A percentile compares a stretch with the other conserved stretches of the same genome.
Conservation (phyloP, 2,113 vertebrate species). For the Antechinus stuartii region DNA sequence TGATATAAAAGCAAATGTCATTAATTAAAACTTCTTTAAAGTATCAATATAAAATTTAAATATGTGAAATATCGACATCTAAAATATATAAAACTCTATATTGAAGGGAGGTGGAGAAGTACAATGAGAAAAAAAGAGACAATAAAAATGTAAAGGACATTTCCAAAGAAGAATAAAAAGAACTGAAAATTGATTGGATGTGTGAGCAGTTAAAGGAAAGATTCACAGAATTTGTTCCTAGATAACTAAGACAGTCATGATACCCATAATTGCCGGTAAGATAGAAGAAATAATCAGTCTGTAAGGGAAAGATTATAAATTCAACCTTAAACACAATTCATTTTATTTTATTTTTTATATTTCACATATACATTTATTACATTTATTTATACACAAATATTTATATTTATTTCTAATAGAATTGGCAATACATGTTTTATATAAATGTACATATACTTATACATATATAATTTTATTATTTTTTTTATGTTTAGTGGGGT, state of each 20-base stretch:
- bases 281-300: neutral
- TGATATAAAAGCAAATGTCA: neutral
- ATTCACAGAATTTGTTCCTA: neutral
- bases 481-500: too few species aligned
- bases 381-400: too few species aligned
- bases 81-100: neutral
- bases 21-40: neutral
- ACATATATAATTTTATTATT: too few species aligned
- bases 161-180: neutral
- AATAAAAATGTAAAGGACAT: neutral
- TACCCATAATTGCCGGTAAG: neutral
- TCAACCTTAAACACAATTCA: neutral
- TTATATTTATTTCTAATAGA: too few species aligned
- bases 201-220: neutral
- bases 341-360: too few species aligned
- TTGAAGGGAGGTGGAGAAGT: neutral
- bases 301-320: neutral
- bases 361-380: too few species aligned
- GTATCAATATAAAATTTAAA: neutral
- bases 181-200: neutral
- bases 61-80: neutral
- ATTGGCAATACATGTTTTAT: too few species aligned
- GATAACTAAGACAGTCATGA: neutral
- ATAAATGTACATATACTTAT: too few species aligned
- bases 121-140: neutral